Evolutionary conservation across 2,113 vertebrate genomes (phyloP).

Genomic region (Onychorhynchus coronatus): DNA sequence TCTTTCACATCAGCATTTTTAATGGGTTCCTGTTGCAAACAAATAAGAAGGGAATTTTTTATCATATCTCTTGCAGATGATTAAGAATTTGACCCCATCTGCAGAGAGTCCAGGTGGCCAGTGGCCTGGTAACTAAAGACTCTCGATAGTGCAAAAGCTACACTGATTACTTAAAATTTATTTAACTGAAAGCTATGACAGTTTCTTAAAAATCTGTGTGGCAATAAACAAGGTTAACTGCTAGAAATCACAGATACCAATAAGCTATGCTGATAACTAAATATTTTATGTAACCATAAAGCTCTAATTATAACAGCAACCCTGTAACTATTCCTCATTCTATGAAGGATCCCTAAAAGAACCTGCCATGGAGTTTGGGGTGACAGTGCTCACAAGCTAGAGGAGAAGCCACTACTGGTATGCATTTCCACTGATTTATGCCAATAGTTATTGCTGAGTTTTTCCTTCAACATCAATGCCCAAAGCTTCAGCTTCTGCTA

Average conservation of each 20-base stretch:
- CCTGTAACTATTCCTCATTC: neutral
- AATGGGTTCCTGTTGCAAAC: neutral
- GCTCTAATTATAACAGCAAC: neutral
- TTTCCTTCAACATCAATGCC: neutral
- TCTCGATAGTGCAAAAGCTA: neutral
- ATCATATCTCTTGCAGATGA: fast-evolving
- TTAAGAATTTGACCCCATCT: neutral
- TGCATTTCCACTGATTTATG: neutral
- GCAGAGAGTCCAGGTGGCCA: neutral
- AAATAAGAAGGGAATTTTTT: neutral
- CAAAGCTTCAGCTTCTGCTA: neutral
- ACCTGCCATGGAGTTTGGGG: neutral
- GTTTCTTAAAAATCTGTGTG: neutral
- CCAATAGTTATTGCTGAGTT: neutral
- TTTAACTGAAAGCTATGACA: neutral
- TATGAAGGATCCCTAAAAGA: neutral
- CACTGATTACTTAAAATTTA: neutral
- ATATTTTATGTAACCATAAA: neutral
- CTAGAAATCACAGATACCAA: neutral
- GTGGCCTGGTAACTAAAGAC: neutral
- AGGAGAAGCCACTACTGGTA: neutral
- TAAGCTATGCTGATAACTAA: neutral
- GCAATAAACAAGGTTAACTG: fast-evolving
- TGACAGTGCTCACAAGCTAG: neutral
- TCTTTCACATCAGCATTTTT: neutral